phyloP scores from a whole-genome alignment of 2,888 invertebrate species.

The Clistopyga incitator region DNA sequence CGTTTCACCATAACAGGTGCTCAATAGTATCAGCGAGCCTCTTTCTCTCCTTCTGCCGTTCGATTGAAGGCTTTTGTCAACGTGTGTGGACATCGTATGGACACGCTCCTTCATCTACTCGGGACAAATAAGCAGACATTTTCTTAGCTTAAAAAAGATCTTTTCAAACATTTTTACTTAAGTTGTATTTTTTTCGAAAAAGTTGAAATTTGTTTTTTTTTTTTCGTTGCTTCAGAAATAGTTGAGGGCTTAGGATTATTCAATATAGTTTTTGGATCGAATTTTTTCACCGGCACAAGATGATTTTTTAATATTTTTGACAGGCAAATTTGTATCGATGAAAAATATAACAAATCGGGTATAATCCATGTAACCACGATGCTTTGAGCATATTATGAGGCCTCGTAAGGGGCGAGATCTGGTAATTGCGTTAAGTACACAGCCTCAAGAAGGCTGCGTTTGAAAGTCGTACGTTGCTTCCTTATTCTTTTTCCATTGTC shows the following conservation, averaged over 20 bases:
- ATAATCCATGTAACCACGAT: not conserved
- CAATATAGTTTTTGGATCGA: too few relatives aligned
- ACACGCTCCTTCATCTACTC: not conserved
- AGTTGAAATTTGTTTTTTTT: too few relatives aligned
- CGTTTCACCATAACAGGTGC: slow-evolving; percentile 81
- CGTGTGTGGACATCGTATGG: not conserved
- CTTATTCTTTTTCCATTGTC: slow-evolving; percentile 16
- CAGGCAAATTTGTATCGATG: not conserved
- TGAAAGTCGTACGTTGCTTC: slow-evolving; percentile 19
- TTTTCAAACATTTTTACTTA: too few relatives aligned
- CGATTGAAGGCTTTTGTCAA: not conserved
- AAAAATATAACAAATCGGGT: not conserved
- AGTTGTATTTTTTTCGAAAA: too few relatives aligned
- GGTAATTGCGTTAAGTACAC: not conserved
- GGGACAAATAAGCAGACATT: too few relatives aligned
- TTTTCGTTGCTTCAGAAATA: too few relatives aligned
- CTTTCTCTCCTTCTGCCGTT: slow-evolving; percentile 36
- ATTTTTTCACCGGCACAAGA: not conserved
- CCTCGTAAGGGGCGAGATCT: slow-evolving; percentile 4
- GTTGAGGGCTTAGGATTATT: too few relatives aligned
- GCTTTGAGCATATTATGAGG: slow-evolving; percentile 9
- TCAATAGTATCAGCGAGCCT: slow-evolving; percentile 69
- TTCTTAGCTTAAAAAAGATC: too few relatives aligned
- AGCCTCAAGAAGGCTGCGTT: slow-evolving; percentile 1
- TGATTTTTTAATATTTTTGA: not conserved